Base-by-base conservation (phyloP, 1,140 invertebrate species). In the Drosophila persimilis region DNA sequence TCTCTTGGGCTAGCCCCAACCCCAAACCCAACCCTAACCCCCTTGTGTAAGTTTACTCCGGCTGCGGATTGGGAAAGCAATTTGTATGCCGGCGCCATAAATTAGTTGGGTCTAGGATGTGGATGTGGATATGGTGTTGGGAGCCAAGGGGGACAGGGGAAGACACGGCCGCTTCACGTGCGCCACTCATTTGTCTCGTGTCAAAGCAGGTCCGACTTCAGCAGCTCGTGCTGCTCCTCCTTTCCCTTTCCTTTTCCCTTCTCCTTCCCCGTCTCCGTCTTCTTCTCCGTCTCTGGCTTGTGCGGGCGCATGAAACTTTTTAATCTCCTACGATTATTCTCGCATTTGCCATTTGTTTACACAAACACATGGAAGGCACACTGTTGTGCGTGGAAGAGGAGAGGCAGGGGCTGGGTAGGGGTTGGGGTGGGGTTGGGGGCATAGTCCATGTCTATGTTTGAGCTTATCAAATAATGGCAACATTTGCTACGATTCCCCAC, bases 311-410 rank as follows among this genome's bases (percentile, higher is more conserved):
- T 71, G 80, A 89, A 90, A 90, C 81, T 90, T 90, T 90, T 86
- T 90, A 90, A 90, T 90, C 89, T 90, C 71, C 70, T 63, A 73
- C 89, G 89, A 90, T 90, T 90, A 90, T 90, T 90, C 89, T 90
- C 89, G 89, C 89, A 90, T 90, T 90, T 90, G 89, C 78, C 76
- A 80, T 89, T 81, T 89, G 81, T 89, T 88, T 88, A 77, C 83
- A 89, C 83, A 86, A 86, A 83, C 79, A 86, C 80, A 77, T 64
- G 64, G 45, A 24, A 31, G 15, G 29, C 24, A 11, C 31, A 31
- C 31, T 31, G 31, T 9, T 8, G 31, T 31, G 3, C 6, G 13
- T 8, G 35, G 9, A 26, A 26, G 5, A 5, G 17, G 41, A 13
- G 11, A 6, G 13, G n/a, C 17, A 26, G 45, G n/a, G 8, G 8